phyloP scores from a whole-genome alignment of 2,113 vertebrate species.

The Cinclus cinclus region DNA sequence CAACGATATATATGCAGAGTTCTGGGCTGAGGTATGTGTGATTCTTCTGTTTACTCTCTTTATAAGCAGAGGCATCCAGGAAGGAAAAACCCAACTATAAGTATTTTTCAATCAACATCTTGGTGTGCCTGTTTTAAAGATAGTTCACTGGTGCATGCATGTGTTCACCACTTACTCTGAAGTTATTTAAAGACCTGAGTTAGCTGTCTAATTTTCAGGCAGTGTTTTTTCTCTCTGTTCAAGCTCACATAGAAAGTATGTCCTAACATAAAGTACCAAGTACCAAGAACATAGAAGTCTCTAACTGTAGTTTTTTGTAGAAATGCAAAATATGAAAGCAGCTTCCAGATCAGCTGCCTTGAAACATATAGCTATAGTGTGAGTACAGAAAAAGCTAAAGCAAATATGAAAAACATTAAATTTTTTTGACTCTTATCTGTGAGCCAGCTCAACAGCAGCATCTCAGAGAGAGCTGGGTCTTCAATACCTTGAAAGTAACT shows the following conservation, averaged over 20 bases:
- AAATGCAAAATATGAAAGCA: not conserved
- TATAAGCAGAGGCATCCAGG: not conserved
- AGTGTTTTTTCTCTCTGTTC: not conserved
- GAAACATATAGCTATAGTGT: not conserved
- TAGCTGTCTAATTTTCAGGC: not conserved
- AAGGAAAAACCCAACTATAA: not conserved
- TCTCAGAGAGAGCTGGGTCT: not conserved
- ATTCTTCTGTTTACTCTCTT: not conserved
- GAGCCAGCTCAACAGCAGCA: not conserved
- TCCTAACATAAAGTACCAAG: not conserved
- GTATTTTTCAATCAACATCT: not conserved
- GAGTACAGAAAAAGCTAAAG: not conserved
- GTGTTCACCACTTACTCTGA: not conserved
- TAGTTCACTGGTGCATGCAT: not conserved
- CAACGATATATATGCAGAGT: constrained; percentile 97
- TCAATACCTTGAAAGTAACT: not conserved
- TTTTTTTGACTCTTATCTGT: not conserved
- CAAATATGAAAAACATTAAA: not conserved
- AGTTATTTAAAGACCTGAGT: not conserved
- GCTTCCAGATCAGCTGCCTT: not conserved
- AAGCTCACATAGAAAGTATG: not conserved
- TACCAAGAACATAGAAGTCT: not conserved
- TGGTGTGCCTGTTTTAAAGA: not conserved
- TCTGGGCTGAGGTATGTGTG: constrained; percentile 93
- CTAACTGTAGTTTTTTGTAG: not conserved